These are phyloP conservation scores for Pao palembangensis DNA, from an alignment of 2,113 vertebrate species.

Conservation along the genomic window DNA sequence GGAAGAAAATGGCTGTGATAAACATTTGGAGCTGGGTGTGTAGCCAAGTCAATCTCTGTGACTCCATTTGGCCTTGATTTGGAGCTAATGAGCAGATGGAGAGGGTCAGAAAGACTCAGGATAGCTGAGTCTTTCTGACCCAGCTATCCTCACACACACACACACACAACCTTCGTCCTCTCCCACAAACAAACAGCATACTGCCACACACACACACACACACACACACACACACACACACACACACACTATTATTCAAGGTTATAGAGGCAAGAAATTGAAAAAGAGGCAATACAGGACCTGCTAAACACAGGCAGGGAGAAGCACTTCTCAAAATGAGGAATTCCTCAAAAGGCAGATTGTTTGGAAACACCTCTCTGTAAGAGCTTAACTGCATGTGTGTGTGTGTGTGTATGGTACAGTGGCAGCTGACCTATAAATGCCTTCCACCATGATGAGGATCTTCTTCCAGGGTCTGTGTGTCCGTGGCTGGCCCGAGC, in stretches of 20 bases:
- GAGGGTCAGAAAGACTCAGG: conserved; percentile 57
- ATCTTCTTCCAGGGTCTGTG: conserved; percentile 92
- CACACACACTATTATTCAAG: conserved; percentile 30
- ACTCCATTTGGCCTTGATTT: conserved; percentile 70
- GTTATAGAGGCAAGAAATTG: conserved; percentile 35
- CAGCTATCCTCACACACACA: conserved; percentile 7
- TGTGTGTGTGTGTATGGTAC: conserved; percentile 8
- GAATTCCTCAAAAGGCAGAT: conserved; percentile 1
- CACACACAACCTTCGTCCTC: conserved; percentile 45
- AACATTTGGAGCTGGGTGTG: conserved; percentile 47
- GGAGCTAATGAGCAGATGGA: conserved; percentile 73
- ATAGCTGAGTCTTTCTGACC: conserved; percentile 52
- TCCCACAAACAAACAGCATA: conserved; percentile 51
- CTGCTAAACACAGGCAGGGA: conserved; percentile 25
- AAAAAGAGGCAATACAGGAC: conserved; percentile 44
- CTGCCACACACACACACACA: conserved; percentile 8
- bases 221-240: conserved; percentile 5
- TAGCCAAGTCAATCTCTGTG: conserved; percentile 61
- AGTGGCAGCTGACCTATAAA: conserved; percentile 84
- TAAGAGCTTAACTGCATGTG: neutral
- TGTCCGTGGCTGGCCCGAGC: conserved; percentile 85
- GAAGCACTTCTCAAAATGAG: conserved; percentile 37
- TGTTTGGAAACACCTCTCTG: neutral
- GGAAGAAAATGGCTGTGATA: conserved; percentile 35
- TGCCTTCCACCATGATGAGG: conserved; percentile 90